Evolutionary conservation across 2,888 invertebrate genomes (phyloP).

Genomic region (Pegoplata infirma): DNA sequence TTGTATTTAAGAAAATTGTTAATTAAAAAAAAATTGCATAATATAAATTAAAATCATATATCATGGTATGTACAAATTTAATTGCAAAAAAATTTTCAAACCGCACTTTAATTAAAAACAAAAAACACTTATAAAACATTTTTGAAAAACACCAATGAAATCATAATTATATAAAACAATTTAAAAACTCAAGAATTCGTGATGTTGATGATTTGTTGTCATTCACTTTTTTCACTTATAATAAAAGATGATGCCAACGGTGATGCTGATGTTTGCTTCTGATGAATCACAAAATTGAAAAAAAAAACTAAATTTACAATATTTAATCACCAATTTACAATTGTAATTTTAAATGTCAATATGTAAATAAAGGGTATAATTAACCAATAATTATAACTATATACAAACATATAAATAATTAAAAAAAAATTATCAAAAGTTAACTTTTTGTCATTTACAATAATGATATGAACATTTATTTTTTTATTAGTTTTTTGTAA

Average conservation of each 20-base stretch:
- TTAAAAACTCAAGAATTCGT: conserved; percentile 4
- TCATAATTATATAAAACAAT: conserved; percentile 18
- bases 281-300: neutral
- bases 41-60: neutral
- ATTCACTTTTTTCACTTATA: neutral
- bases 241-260: neutral
- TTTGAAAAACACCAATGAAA: neutral
- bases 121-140: too few species aligned
- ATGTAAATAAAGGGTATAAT: neutral
- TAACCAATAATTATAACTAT: neutral
- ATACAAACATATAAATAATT: neutral
- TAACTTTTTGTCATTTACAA: too few species aligned
- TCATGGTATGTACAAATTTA: too few species aligned
- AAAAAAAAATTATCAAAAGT: neutral
- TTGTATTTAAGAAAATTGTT: neutral
- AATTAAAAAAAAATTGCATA: neutral
- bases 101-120: neutral
- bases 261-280: neutral
- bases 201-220: too few species aligned
- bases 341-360: neutral
- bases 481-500: too few species aligned
- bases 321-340: neutral
- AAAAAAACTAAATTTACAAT: neutral
- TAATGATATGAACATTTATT: too few species aligned
- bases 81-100: neutral